Conservation (phyloP, 2,888 invertebrate species). For the Caenorhabditis doughertyi region DNA sequence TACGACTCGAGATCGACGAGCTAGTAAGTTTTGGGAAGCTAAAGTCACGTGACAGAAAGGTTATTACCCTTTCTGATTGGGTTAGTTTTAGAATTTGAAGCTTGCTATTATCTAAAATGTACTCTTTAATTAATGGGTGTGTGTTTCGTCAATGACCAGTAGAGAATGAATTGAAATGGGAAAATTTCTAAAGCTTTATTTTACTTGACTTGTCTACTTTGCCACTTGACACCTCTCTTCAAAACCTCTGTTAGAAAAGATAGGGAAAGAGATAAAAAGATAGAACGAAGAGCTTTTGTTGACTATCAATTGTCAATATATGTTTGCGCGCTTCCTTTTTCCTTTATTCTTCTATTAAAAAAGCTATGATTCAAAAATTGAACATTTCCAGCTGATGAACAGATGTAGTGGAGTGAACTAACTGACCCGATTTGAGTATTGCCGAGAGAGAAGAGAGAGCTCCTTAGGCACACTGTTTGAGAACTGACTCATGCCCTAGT, state of each 20-base stretch:
- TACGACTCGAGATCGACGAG: slow-evolving; percentile 41
- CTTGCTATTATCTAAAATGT: background rate
- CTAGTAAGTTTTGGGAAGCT: slow-evolving; percentile 30
- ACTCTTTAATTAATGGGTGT: background rate
- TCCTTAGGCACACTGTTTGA: slow-evolving; percentile 8
- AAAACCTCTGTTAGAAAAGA: slow-evolving; percentile 5
- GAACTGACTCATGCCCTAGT: slow-evolving; percentile 16
- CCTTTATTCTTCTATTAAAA: background rate
- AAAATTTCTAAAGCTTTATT: background rate
- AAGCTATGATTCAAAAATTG: background rate
- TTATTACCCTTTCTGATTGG: background rate
- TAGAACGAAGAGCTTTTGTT: slow-evolving; percentile 10
- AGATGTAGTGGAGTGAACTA: background rate
- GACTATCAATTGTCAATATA: background rate
- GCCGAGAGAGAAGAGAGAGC: background rate
- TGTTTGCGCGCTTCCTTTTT: background rate
- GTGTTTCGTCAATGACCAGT: slow-evolving; percentile 5
- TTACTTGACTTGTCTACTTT: slow-evolving; percentile 1
- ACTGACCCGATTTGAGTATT: background rate
- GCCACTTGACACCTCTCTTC: slow-evolving; percentile 46
- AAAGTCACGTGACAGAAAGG: background rate
- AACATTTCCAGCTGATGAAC: slow-evolving; percentile 6
- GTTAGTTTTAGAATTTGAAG: background rate
- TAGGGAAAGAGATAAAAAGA: slow-evolving; percentile 3
- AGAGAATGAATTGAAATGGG: background rate